These are phyloP conservation scores for Glaucidium brasilianum DNA, from an alignment of 2,113 vertebrate genomes.

Conservation along the genomic window DNA sequence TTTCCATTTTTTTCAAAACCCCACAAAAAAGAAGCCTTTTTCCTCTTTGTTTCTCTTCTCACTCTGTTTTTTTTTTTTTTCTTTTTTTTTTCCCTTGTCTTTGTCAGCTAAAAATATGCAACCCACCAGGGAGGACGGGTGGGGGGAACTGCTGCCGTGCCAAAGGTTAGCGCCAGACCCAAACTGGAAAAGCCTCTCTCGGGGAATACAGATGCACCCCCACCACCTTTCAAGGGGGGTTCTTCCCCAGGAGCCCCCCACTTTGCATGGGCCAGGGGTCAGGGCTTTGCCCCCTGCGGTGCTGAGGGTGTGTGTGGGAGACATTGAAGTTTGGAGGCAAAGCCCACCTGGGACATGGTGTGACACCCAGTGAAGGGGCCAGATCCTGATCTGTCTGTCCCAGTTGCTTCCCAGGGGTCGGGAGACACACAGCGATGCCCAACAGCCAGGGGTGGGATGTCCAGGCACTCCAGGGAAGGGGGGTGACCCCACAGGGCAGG, in stretches of 20 bases:
- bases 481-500: neutral
- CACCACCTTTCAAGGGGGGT: neutral
- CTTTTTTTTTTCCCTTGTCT: neutral
- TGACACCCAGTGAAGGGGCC: neutral
- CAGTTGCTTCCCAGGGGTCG: neutral
- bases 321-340: neutral
- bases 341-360: neutral
- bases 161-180: neutral
- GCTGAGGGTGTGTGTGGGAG: accelerated
- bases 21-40: conserved; percentile 33
- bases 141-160: neutral
- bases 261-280: accelerated
- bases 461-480: neutral
- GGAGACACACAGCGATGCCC: neutral
- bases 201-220: neutral
- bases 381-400: neutral
- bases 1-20: conserved; percentile 62
- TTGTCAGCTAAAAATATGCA: conserved; percentile 51
- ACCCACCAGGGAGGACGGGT: neutral
- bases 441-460: neutral
- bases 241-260: neutral
- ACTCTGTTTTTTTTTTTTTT: neutral
- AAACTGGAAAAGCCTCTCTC: neutral
- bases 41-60: neutral
- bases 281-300: accelerated